Conservation (phyloP, 1,140 invertebrate species). For the Nasonia giraulti region DNA sequence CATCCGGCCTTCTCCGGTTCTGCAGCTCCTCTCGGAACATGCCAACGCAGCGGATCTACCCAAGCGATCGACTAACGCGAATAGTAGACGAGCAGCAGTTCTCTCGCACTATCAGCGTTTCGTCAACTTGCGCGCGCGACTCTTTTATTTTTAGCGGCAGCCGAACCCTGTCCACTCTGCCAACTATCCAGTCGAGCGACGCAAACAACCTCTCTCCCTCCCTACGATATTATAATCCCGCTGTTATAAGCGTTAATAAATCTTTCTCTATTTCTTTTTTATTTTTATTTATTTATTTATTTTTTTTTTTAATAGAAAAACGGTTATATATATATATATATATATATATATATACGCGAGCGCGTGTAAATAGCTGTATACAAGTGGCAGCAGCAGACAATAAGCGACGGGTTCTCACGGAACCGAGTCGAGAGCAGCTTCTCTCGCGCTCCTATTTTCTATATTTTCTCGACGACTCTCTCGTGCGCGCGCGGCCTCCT, state of each 20-base stretch:
- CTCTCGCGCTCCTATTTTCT: slow-evolving; percentile 17
- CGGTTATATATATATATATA: not conserved
- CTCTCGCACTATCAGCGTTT: not conserved
- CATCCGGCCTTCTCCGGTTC: slow-evolving; percentile 10
- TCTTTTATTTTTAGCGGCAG: slow-evolving; percentile 12
- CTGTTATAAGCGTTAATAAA: no score
- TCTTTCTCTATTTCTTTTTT: no score
- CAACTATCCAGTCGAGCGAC: not conserved
- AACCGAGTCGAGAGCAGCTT: not conserved
- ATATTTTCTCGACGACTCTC: slow-evolving; percentile 28
- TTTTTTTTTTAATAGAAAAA: not conserved
- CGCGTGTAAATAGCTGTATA: not conserved
- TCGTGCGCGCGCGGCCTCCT: not conserved
- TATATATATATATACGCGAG: not conserved
- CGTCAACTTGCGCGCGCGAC: not conserved
- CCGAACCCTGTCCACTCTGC: not conserved
- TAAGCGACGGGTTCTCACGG: slow-evolving; percentile 26
- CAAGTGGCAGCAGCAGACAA: not conserved
- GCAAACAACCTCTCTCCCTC: no score
- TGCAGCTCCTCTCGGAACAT: no score
- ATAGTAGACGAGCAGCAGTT: not conserved
- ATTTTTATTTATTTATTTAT: no score
- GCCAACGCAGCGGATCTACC: no score
- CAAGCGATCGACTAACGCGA: no score
- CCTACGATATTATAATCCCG: no score